Evolutionary conservation across 2,113 vertebrate genomes (phyloP).

Genomic region (Alexandromys fortis): DNA sequence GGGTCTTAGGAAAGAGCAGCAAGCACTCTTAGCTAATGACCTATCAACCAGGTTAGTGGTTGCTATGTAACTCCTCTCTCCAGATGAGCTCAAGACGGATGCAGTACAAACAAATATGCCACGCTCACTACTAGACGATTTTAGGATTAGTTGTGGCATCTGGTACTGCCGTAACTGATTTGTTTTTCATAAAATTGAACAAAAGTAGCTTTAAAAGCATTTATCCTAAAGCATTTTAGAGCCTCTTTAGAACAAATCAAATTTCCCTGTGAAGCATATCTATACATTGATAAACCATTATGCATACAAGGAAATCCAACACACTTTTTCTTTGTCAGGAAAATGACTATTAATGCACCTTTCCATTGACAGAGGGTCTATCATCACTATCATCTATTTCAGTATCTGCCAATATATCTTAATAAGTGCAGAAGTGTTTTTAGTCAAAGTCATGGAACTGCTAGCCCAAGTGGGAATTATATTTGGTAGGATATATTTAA

Average conservation of each 20-base stretch:
- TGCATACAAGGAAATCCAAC: neutral
- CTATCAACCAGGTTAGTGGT: neutral
- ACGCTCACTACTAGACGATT: neutral
- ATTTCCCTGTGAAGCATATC: neutral
- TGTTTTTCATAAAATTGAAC: neutral
- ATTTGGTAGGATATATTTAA: neutral
- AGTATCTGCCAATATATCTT: neutral
- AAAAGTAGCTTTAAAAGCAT: neutral
- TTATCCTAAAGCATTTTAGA: neutral
- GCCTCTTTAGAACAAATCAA: neutral
- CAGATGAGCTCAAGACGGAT: neutral
- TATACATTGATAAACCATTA: neutral
- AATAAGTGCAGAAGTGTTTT: neutral
- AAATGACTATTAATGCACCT: neutral
- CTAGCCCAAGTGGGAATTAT: neutral
- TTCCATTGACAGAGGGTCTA: neutral
- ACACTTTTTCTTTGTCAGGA: neutral
- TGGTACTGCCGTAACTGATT: neutral
- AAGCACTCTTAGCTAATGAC: neutral
- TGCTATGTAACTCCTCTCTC: neutral
- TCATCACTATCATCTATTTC: neutral
- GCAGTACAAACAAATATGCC: neutral
- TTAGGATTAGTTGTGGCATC: neutral
- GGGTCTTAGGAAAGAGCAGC: neutral
- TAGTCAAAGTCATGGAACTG: neutral